phyloP scores from a whole-genome alignment of 2,888 invertebrate species.

The Cosmia pyralina region DNA sequence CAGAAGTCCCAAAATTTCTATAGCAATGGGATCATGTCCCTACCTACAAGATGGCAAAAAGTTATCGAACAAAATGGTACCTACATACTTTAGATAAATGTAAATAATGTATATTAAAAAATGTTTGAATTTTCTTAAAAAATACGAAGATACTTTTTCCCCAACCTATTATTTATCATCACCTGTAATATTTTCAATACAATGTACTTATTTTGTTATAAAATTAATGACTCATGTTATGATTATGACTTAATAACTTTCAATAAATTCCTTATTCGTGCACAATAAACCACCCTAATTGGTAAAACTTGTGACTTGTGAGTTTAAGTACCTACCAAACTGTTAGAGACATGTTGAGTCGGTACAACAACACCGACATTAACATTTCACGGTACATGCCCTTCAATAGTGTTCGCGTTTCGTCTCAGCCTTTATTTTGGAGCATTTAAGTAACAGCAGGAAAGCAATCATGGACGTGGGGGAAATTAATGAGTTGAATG shows the following conservation, averaged over 20 bases:
- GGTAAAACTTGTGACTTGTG: conserved; percentile 35
- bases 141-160: no score
- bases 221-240: background rate
- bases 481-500: conserved; percentile 64
- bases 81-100: no score
- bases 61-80: no score
- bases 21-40: no score
- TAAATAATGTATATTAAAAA: no score
- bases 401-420: conserved; percentile 32
- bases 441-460: conserved; percentile 55
- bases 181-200: no score
- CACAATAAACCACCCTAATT: conserved; percentile 42
- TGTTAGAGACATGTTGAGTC: conserved; percentile 31
- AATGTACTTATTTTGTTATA: no score
- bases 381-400: conserved; percentile 51
- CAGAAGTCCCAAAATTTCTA: no score
- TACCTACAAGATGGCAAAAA: no score
- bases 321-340: background rate
- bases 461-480: conserved; percentile 47
- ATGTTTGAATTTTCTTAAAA: no score
- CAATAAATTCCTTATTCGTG: conserved; percentile 28
- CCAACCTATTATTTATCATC: no score
- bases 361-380: conserved; percentile 55
- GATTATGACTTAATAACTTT: background rate
- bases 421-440: conserved; percentile 27